These are phyloP conservation scores for Brachionus angularis DNA, from an alignment of 1,140 invertebrate genomes.

Conservation along the genomic window DNA sequence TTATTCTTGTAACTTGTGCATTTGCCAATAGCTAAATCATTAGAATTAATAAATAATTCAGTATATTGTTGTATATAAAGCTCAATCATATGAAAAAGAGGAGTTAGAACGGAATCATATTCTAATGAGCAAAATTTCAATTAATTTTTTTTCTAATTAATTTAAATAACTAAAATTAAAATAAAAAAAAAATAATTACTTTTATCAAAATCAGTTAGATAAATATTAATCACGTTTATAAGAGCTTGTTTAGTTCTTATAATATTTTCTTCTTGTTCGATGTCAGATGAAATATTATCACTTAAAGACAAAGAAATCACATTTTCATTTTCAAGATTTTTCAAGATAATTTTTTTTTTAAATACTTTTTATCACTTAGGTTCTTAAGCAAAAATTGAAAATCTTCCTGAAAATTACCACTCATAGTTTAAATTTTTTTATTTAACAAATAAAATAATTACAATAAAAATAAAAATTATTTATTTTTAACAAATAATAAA, in stretches of 20 bases:
- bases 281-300: neutral
- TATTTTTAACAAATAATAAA: too few species aligned
- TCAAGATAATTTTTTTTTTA: conserved; percentile 8
- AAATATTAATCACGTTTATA: conserved; percentile 30
- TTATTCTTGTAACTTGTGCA: neutral
- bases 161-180: too few species aligned
- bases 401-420: conserved; percentile 44
- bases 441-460: neutral
- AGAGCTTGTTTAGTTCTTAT: conserved; percentile 16
- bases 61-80: conserved; percentile 36
- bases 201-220: conserved; percentile 32
- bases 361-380: conserved; percentile 34
- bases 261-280: neutral
- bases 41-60: conserved; percentile 12
- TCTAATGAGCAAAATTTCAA: neutral
- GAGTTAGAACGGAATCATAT: conserved; percentile 23
- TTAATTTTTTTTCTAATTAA: too few species aligned
- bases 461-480: neutral
- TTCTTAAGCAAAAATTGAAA: conserved; percentile 41
- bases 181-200: too few species aligned
- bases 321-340: neutral
- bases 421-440: too few species aligned
- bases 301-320: neutral
- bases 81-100: conserved; percentile 41
- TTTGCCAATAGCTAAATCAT: neutral